These are phyloP conservation scores for Liposcelis brunnea DNA, from an alignment of 2,888 invertebrate genomes.

Conservation along the genomic window DNA sequence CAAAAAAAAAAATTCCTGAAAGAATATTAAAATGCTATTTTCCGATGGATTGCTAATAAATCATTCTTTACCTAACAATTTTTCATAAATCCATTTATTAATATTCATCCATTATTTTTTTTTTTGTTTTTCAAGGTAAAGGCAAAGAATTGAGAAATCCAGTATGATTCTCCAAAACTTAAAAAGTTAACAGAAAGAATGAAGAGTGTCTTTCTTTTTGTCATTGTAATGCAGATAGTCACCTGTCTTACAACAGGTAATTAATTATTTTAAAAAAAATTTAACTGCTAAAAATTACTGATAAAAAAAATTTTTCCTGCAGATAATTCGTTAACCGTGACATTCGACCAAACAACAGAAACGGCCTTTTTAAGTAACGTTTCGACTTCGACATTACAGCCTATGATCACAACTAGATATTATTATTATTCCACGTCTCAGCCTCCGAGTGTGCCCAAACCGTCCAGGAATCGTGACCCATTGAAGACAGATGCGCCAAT, in stretches of 20 bases:
- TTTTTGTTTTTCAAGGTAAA: too few species aligned
- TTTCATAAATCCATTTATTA: too few species aligned
- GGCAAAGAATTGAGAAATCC: too few species aligned
- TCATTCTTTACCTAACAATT: too few species aligned
- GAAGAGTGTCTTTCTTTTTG: slow-evolving; percentile 3
- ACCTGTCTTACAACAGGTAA: slow-evolving; percentile 8
- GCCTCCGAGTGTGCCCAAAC: not conserved
- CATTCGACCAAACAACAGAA: slow-evolving; percentile 1
- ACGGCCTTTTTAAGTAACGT: not conserved
- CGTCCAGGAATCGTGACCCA: not conserved
- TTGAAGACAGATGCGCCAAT: slow-evolving; percentile 42
- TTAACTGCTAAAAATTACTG: not conserved
- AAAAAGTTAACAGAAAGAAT: slow-evolving; percentile 1
- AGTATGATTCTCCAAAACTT: too few species aligned
- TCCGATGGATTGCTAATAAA: too few species aligned
- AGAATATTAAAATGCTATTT: too few species aligned
- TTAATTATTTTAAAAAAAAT: too few species aligned
- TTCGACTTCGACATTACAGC: not conserved
- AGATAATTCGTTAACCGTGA: slow-evolving; percentile 5
- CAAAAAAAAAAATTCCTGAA: too few species aligned
- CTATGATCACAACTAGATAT: not conserved
- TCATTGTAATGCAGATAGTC: slow-evolving; percentile 4
- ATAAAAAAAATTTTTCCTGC: not conserved
- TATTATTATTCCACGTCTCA: not conserved
- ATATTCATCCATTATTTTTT: too few species aligned